Evolutionary conservation across 2,797 vertebrate species (phyloP).

Genomic region (Chelonia mydas): DNA sequence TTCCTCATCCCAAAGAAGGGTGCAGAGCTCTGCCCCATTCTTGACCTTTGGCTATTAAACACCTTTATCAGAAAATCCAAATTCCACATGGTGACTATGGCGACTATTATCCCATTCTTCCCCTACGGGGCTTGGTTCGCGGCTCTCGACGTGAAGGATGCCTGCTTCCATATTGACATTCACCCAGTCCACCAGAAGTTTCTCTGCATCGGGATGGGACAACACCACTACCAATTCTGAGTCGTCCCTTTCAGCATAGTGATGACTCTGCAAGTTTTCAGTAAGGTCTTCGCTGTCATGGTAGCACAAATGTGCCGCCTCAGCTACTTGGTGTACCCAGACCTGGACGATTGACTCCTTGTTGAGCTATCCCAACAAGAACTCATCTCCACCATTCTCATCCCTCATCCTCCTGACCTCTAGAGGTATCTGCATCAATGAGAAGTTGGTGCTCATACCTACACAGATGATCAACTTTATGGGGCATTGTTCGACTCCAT

Average conservation of each 20-base stretch:
- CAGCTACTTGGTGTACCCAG: background rate
- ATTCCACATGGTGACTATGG: background rate
- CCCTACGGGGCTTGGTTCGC: background rate
- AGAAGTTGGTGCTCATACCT: background rate
- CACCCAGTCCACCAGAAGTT: background rate
- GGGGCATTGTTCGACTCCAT: background rate
- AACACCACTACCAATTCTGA: background rate
- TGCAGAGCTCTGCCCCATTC: background rate
- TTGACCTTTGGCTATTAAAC: background rate
- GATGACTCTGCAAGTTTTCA: background rate
- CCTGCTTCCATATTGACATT: background rate
- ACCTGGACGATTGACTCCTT: background rate
- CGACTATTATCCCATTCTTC: background rate
- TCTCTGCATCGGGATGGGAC: background rate
- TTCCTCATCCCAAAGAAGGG: background rate
- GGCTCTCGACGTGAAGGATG: background rate
- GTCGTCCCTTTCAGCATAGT: background rate
- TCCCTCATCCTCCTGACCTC: too few relatives aligned
- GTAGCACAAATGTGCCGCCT: background rate
- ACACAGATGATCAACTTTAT: background rate
- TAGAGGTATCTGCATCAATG: background rate
- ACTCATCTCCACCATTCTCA: background rate
- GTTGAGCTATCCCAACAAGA: background rate
- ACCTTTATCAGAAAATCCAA: background rate
- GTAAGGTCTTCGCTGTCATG: background rate